These are phyloP conservation scores for Baryphthengus martii DNA, from an alignment of 2,113 vertebrate genomes.

Conservation along the genomic window DNA sequence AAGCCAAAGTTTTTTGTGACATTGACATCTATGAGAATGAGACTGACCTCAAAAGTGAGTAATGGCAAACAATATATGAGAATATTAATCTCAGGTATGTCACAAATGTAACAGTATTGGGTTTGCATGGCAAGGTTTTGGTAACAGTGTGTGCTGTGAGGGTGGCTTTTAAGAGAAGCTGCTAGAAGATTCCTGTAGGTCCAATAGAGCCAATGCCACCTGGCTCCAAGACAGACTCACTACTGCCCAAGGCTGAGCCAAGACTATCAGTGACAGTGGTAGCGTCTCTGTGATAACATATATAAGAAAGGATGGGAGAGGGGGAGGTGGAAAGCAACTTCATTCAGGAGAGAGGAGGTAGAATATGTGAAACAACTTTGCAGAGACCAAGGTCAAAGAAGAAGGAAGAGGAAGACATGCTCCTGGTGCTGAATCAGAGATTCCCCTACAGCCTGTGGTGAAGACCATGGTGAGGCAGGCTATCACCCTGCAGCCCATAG, in stretches of 20 bases:
- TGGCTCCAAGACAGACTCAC: background rate
- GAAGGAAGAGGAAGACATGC: background rate
- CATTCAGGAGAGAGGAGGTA: background rate
- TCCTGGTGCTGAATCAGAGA: background rate
- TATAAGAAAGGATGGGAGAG: too few relatives aligned
- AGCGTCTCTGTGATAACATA: background rate
- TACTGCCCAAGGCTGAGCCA: background rate
- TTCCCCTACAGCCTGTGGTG: background rate
- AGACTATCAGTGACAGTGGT: background rate
- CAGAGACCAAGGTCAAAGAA: background rate
- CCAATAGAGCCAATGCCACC: background rate
- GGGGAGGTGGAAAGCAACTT: too few relatives aligned
- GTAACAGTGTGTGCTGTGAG: background rate
- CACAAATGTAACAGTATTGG: background rate
- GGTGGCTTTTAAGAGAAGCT: background rate
- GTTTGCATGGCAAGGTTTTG: background rate
- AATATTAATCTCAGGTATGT: background rate
- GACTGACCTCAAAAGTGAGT: background rate
- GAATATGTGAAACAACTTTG: background rate
- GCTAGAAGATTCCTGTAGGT: background rate
- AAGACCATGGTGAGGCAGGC: background rate
- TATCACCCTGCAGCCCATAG: background rate
- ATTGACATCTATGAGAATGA: background rate
- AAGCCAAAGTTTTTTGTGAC: background rate
- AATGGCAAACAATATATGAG: background rate